Evolutionary conservation across 2,797 vertebrate genomes (phyloP), one percentile per base, ranked within the genome.

Genomic region (Bufotes viridis): DNA sequence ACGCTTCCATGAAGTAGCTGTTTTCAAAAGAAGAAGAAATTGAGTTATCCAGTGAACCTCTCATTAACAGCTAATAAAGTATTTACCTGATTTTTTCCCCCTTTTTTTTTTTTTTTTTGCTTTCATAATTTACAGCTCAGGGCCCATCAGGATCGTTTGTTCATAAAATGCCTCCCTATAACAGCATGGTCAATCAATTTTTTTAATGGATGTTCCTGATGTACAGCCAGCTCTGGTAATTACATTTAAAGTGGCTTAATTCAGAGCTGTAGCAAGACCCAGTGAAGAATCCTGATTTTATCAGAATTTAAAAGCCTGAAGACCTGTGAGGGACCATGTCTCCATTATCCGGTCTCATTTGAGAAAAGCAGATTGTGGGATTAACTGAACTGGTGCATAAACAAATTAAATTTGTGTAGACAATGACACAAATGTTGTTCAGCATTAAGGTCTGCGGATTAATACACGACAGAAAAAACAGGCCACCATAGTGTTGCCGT

Each of bases 261-360:
- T 97, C 96, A 97, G 97, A 96, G 96, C 97, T 95, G 96, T 96
- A 96, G 97, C 97, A 97, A 97, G 97, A 96, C 95, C 95, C 96
- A 95, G 95, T 94, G 93, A 97, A 96, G 96, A 97, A 96, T 95
- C 95, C 96, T 97, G 97, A 97, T 98, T 97, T 97, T 98, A 97
- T 97, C 97, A 97, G 94, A 95, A 94, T 95, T 95, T 95, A 96
- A 94, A 95, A 95, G 95, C 95, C 94, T 94, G 93, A 95, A 95
- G 93, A 95, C 93, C 94, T 93, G 93, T 94, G 95, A 94, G 91
- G 94, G 94, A 95, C 91, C 90, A 91, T 93, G 94, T 95, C 94
- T 94, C 95, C 94, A 95, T 95, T 96, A 96, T 95, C 95, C 95
- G 92, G 93, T 93, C 94, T 95, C 92, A 89, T 94, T 94, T 94